Evolutionary conservation across 2,113 vertebrate species (phyloP), one percentile per base, ranked within the genome.

Genomic region (Myrmecobius fasciatus): DNA sequence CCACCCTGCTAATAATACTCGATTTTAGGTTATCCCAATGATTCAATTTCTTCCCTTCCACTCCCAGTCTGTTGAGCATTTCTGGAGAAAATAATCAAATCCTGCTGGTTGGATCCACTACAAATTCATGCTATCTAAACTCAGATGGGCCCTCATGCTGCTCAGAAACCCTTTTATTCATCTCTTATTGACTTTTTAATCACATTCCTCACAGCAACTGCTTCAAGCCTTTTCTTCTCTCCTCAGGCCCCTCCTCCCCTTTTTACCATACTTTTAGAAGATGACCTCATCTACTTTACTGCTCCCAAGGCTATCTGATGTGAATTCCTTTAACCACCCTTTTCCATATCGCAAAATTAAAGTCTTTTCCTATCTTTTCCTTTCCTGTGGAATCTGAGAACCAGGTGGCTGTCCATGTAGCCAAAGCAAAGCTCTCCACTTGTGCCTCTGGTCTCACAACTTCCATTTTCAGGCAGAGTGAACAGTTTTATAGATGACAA

Each of bases 181-280:
- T 83, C 67, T 83, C 67, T 83, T 83, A 83, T 83, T 83, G 67
- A 83, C 67, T 83, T 83, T 83, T 83, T 83, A 83, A 83, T 83
- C 67, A 83, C 67, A 83, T 83, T 83, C 67, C 67, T 83, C 67
- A 83, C 67, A 83, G 67, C n/a, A 43, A 83, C 67, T 83, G 67
- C n/a, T 83, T 83, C n/a, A 24, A 83, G 67, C n/a, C 67, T 43
- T 83, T 83, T 83, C 67, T 43, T 83, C 14, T 83, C 67, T 24
- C 20, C 36, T 83, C 43, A 43, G 43, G n/a, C 67, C 20, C 67
- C n/a, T 43, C 67, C 67, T 51, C n/a, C 60, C 7, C 7, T 83
- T 75, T 43, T n/a, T 83, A 24, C 67, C 20, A 43, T 43, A 43
- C n/a, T 83, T n/a, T 83, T 1, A 83, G 67, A 83, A 83, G 20